These are phyloP conservation scores for Zootoca vivipara DNA, from an alignment of 2,113 vertebrate species.

Conservation along the genomic window DNA sequence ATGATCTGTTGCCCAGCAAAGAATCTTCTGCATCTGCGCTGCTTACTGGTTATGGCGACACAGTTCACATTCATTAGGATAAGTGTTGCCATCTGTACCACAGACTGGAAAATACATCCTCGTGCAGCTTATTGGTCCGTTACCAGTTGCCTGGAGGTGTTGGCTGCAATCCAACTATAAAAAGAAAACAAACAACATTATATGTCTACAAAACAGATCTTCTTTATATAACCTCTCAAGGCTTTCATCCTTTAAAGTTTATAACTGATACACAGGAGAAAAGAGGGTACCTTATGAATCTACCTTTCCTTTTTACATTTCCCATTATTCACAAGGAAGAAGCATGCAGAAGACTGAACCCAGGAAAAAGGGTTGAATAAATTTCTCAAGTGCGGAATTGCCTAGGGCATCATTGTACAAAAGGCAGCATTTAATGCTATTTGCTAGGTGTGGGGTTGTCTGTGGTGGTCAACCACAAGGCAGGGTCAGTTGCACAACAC, in stretches of 20 bases:
- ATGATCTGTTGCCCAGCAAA: not conserved
- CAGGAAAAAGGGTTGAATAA: not conserved
- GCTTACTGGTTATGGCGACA: slow-evolving; percentile 50
- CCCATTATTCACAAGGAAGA: not conserved
- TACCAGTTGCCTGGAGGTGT: not conserved
- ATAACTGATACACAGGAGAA: not conserved
- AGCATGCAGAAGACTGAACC: slow-evolving; percentile 28
- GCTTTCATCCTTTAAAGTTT: not conserved
- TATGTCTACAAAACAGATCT: not conserved
- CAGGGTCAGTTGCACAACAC: no score
- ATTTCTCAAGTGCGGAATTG: no score
- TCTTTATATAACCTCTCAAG: not conserved
- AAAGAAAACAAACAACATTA: not conserved
- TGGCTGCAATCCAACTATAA: slow-evolving; percentile 54
- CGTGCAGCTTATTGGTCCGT: not conserved
- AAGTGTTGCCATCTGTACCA: slow-evolving; percentile 41
- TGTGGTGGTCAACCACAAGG: no score
- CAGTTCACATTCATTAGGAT: slow-evolving; percentile 40
- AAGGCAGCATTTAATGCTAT: no score
- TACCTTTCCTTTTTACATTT: slow-evolving; percentile 26
- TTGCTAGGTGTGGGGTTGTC: no score
- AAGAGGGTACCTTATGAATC: slow-evolving; percentile 24
- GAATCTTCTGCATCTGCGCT: accelerated
- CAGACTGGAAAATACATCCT: slow-evolving; percentile 51
- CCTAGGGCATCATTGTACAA: no score